Conservation (phyloP, 2,888 invertebrate species). For the Agrochola lychnidis region DNA sequence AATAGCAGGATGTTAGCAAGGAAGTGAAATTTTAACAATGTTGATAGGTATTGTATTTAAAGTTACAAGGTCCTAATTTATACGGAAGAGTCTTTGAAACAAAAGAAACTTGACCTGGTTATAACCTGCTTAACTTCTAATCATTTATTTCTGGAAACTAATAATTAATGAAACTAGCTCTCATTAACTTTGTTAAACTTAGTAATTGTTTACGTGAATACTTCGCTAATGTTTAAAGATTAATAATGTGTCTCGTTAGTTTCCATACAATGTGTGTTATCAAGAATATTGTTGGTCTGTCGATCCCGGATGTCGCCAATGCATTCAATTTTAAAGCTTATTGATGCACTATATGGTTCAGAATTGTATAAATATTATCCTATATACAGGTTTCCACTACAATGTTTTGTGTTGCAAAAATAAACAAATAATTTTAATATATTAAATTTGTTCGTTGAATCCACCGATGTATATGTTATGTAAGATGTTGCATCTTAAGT, state of each 20-base stretch:
- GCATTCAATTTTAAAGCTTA: slow-evolving; percentile 52
- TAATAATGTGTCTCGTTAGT: slow-evolving; percentile 41
- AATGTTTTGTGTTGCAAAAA: slow-evolving; percentile 38
- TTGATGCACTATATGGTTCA: slow-evolving; percentile 17
- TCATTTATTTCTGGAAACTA: slow-evolving; percentile 20
- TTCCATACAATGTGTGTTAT: slow-evolving; percentile 54
- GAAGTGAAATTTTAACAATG: slow-evolving; percentile 24
- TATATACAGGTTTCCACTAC: slow-evolving; percentile 19
- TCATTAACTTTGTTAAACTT: slow-evolving; percentile 6
- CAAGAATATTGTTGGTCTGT: slow-evolving; percentile 42
- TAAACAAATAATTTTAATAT: slow-evolving; percentile 44
- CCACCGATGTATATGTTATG: slow-evolving; percentile 19
- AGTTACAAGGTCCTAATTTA: slow-evolving; percentile 35
- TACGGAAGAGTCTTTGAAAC: slow-evolving; percentile 12
- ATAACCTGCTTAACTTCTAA: slow-evolving; percentile 10
- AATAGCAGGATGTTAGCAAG: slow-evolving; percentile 52
- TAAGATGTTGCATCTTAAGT: slow-evolving; percentile 40
- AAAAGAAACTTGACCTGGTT: slow-evolving; percentile 28
- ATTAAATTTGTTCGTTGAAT: slow-evolving; percentile 38
- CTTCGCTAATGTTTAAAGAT: slow-evolving; percentile 29
- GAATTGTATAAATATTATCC: slow-evolving; percentile 30
- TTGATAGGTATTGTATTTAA: slow-evolving; percentile 39
- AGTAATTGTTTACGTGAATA: slow-evolving; percentile 25
- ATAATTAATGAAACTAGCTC: slow-evolving; percentile 6
- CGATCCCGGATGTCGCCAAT: slow-evolving; percentile 60